These are phyloP conservation scores for Corvus moneduloides DNA, from an alignment of 2,113 vertebrate species.

Conservation along the genomic window DNA sequence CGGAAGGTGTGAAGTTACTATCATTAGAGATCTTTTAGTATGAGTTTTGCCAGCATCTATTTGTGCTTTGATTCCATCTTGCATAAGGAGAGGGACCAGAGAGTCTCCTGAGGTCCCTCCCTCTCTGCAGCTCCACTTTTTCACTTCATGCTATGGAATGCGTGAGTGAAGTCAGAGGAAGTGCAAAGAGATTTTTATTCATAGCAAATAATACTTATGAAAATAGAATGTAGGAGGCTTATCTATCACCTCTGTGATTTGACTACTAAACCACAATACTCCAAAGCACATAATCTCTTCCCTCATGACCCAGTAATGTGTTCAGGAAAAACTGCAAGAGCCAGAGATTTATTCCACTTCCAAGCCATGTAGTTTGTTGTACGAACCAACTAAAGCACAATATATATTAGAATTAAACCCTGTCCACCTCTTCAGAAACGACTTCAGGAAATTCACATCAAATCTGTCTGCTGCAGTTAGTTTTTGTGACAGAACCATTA, in stretches of 20 bases:
- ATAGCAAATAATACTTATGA: background rate
- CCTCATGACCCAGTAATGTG: background rate
- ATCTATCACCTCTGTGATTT: slow-evolving; percentile 12
- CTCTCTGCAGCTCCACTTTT: background rate
- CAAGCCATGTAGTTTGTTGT: background rate
- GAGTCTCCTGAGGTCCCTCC: background rate
- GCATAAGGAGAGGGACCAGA: background rate
- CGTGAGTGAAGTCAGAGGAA: background rate
- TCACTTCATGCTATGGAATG: background rate
- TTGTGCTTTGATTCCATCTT: background rate
- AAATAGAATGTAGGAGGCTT: background rate
- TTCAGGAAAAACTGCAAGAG: background rate
- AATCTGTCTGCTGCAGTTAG: slow-evolving; percentile 53
- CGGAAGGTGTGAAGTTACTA: slow-evolving; percentile 23
- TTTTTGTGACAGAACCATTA: slow-evolving; percentile 60
- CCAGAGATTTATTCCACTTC: background rate
- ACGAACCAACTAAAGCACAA: background rate
- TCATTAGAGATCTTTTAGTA: slow-evolving; percentile 12
- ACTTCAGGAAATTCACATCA: slow-evolving; percentile 50
- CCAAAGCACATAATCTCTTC: background rate
- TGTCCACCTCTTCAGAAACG: slow-evolving; percentile 34
- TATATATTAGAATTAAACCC: slow-evolving; percentile 43
- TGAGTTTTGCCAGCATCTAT: background rate
- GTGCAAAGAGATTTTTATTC: background rate
- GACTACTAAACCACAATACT: background rate